Percentiles rank a stretch among this genome's conserved stretches.
phyloP scores from a whole-genome alignment of 37 sponge, comb jelly and placozoan species.

The Mnemiopsis leidyi region DNA sequence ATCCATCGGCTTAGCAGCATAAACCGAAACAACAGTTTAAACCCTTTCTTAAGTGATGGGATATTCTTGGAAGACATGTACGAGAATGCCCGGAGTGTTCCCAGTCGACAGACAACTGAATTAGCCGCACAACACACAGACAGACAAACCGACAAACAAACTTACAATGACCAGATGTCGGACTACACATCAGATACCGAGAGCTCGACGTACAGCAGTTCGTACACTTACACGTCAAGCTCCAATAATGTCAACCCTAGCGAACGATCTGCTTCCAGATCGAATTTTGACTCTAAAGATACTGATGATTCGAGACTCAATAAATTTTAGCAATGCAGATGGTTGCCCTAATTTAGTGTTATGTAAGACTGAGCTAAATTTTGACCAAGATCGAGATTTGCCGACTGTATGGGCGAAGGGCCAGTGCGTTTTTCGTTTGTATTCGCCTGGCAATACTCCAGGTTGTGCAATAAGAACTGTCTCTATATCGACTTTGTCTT shows the following conservation, averaged over 20 bases:
- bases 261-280: background rate
- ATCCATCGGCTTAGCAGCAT: background rate
- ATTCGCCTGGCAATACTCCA: no score
- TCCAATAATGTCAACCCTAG: background rate
- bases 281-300: background rate
- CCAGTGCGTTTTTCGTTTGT: no score
- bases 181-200: background rate
- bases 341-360: no score
- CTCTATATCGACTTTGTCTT: no score
- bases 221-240: background rate
- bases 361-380: no score
- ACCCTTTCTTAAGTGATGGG: background rate
- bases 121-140: background rate
- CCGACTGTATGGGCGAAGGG: no score
- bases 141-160: background rate
- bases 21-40: conserved; percentile 9
- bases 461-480: no score
- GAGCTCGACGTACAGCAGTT: background rate
- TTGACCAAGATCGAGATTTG: no score
- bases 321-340: background rate
- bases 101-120: background rate
- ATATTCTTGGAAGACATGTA: background rate
- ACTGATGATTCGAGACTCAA: background rate
- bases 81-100: background rate
- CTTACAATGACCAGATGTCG: background rate